These are phyloP conservation scores for Notolabrus celidotus DNA, from an alignment of 2,797 vertebrate genomes.

Conservation along the genomic window DNA sequence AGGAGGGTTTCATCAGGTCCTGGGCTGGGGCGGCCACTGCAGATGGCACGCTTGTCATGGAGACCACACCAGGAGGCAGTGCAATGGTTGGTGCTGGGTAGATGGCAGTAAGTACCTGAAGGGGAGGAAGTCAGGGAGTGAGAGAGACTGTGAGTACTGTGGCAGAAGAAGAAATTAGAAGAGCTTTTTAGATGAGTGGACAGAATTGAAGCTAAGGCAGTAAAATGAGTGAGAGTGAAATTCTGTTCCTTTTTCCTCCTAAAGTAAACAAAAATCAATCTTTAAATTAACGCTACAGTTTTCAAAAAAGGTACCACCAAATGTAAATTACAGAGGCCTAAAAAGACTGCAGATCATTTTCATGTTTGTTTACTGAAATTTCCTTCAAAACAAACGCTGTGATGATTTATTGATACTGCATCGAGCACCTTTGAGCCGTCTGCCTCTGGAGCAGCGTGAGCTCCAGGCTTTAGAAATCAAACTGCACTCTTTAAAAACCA, in stretches of 20 bases:
- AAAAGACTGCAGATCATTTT: not conserved
- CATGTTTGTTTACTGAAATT: constrained; percentile 8
- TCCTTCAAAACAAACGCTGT: not conserved
- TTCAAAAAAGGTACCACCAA: not conserved
- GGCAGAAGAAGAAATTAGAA: not conserved
- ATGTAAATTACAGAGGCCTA: not conserved
- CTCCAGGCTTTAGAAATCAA: not conserved
- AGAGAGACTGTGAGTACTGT: too few relatives aligned
- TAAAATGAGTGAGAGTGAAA: not conserved
- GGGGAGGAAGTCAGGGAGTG: not conserved
- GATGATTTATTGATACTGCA: not conserved
- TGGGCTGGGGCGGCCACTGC: constrained; percentile 81
- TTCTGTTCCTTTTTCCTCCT: not conserved
- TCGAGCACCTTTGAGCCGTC: constrained; percentile 1
- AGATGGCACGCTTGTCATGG: constrained; percentile 79
- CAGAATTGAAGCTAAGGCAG: not conserved
- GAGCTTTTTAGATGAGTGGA: not conserved
- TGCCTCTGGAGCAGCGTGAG: not conserved
- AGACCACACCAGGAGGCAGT: constrained; percentile 78
- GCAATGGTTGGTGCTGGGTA: constrained; percentile 85
- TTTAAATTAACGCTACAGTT: not conserved
- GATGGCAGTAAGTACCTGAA: constrained; percentile 87
- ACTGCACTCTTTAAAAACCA: not conserved
- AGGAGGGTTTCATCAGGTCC: constrained; percentile 74
- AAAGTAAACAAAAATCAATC: not conserved